These are phyloP conservation scores for Polyodon spathula DNA, from an alignment of 2,113 vertebrate genomes.

Conservation along the genomic window DNA sequence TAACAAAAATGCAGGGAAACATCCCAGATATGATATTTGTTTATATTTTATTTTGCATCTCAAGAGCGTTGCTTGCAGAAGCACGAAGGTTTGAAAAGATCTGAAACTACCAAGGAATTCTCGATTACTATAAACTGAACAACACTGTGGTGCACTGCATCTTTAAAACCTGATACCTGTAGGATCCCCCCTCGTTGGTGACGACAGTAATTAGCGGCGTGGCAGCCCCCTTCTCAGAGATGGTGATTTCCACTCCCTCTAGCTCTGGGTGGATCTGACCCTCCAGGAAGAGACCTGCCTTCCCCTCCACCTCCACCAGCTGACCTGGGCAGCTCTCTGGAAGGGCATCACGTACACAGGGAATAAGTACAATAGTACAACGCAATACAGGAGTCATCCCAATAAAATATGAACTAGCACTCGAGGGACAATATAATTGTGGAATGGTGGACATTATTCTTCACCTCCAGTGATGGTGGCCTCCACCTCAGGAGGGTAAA, in stretches of 20 bases:
- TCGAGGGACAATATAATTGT: no score
- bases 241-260: slow-evolving; percentile 86
- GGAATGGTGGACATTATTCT: neutral
- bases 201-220: slow-evolving; percentile 75
- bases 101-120: no score
- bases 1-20: no score
- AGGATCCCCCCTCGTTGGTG: slow-evolving; percentile 74
- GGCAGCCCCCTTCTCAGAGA: slow-evolving; percentile 69
- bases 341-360: neutral
- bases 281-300: slow-evolving; percentile 86
- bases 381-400: neutral
- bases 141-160: no score
- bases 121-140: no score
- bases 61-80: neutral
- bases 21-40: neutral
- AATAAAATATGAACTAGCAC: no score
- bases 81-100: neutral
- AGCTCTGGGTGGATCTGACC: slow-evolving; percentile 79
- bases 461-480: slow-evolving; percentile 85
- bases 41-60: neutral
- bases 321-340: slow-evolving; percentile 91
- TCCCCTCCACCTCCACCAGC: slow-evolving; percentile 80
- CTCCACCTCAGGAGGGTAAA: slow-evolving; percentile 88
- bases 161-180: slow-evolving; percentile 61
- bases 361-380: neutral